A percentile compares a stretch with the other conserved stretches of the same genome.
Evolutionary conservation across 2,888 invertebrate species (phyloP).

Genomic region (Salpingus planirostris): DNA sequence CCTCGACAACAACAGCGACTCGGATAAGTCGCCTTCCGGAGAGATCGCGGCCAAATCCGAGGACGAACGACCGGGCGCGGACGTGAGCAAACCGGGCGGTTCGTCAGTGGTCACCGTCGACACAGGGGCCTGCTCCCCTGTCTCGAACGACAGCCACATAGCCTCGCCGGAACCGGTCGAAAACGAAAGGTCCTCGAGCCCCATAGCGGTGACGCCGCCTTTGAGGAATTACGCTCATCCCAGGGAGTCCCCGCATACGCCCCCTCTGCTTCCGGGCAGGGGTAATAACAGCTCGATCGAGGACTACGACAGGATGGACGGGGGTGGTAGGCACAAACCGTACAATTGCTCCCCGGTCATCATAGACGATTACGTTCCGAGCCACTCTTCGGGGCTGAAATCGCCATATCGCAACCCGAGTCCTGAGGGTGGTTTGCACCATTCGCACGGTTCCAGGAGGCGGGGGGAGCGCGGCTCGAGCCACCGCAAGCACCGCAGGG

Average conservation of each 20-base stretch:
- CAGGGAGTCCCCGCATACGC: constrained; percentile 61
- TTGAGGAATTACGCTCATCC: constrained; percentile 38
- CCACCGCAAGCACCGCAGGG: constrained; percentile 40
- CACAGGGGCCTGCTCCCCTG: constrained; percentile 38
- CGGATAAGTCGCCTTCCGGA: constrained; percentile 29
- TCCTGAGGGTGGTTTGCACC: constrained; percentile 28
- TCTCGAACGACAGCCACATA: constrained; percentile 39
- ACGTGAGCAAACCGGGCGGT: constrained; percentile 35
- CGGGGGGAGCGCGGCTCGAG: constrained; percentile 19
- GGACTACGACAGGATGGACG: constrained; percentile 21
- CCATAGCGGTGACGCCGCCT: constrained; percentile 44
- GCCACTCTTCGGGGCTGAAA: constrained; percentile 20
- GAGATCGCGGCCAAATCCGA: constrained; percentile 21
- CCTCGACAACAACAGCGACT: constrained; percentile 44
- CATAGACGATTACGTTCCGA: constrained; percentile 23
- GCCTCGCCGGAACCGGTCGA: constrained; percentile 36
- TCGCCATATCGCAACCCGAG: constrained; percentile 36
- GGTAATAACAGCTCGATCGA: constrained; percentile 7
- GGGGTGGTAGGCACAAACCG: constrained; percentile 22
- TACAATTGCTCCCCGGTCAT: constrained; percentile 26
- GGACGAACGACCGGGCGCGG: constrained; percentile 2
- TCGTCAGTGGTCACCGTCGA: constrained; percentile 26
- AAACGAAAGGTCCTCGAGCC: constrained; percentile 10
- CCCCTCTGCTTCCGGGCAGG: constrained; percentile 33
- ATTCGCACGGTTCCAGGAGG: constrained; percentile 31